Conservation (phyloP, 2,888 invertebrate species). For the Didymodactylos carnosus region DNA sequence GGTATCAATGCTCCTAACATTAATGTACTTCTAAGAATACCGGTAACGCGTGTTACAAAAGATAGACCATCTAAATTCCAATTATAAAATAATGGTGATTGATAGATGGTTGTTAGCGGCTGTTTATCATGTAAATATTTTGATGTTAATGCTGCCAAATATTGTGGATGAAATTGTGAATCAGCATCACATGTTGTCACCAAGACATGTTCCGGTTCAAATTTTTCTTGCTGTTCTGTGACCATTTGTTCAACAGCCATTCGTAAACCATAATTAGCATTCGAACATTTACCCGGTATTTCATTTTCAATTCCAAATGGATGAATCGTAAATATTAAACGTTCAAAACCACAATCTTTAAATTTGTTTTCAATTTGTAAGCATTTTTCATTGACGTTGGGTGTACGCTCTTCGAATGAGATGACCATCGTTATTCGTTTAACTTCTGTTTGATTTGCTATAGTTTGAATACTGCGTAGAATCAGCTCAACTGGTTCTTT, state of each 20-base stretch:
- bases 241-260: not conserved
- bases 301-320: not conserved
- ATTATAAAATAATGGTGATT: not conserved
- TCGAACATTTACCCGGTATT: not conserved
- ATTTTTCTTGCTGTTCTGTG: not conserved
- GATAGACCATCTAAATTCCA: not conserved
- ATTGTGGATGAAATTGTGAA: not conserved
- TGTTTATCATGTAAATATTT: not conserved
- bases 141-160: not conserved
- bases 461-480: not conserved
- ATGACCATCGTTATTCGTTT: not conserved
- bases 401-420: not conserved
- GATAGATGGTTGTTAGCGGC: not conserved
- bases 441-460: not conserved
- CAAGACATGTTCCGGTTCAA: not conserved
- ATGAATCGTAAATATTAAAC: not conserved
- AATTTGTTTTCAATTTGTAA: not conserved
- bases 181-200: not conserved
- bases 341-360: not conserved
- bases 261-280: not conserved
- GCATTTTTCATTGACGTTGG: not conserved
- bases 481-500: not conserved
- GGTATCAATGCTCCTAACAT: not conserved
- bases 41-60: not conserved
- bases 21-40: not conserved